These are phyloP conservation scores for Rhinolophus sinicus DNA, from an alignment of 2,113 vertebrate species.

Conservation along the genomic window DNA sequence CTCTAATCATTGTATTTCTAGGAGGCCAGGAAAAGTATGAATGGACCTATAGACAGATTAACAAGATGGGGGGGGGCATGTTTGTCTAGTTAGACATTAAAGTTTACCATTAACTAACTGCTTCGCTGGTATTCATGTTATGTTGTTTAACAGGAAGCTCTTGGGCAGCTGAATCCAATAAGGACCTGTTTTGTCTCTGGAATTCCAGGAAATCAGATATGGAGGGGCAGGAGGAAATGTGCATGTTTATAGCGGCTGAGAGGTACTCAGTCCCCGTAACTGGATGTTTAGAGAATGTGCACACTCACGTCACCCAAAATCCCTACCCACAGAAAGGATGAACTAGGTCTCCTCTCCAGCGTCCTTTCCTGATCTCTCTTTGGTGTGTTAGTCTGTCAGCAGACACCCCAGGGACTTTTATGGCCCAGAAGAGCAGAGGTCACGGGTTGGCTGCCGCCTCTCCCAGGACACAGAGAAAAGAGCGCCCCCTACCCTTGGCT, in stretches of 20 bases:
- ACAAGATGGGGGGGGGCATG: too few relatives aligned
- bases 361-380: not conserved
- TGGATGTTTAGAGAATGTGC: not conserved
- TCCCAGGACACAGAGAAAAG: not conserved
- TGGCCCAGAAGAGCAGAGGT: not conserved
- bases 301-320: not conserved
- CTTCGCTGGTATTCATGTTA: constrained; percentile 70
- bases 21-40: not conserved
- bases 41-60: not conserved
- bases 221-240: not conserved
- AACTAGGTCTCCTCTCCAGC: not conserved
- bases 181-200: constrained; percentile 34
- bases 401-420: not conserved
- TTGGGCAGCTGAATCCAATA: constrained; percentile 32
- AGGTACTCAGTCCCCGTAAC: not conserved
- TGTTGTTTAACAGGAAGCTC: constrained; percentile 36
- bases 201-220: constrained; percentile 37
- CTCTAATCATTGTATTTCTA: not conserved
- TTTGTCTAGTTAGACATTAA: constrained; percentile 41
- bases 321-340: not conserved
- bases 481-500: not conserved
- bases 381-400: not conserved
- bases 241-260: not conserved
- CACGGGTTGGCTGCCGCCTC: not conserved
- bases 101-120: constrained; percentile 76